phyloP scores from a whole-genome alignment of 2,113 vertebrate species.

The Casuarius casuarius region DNA sequence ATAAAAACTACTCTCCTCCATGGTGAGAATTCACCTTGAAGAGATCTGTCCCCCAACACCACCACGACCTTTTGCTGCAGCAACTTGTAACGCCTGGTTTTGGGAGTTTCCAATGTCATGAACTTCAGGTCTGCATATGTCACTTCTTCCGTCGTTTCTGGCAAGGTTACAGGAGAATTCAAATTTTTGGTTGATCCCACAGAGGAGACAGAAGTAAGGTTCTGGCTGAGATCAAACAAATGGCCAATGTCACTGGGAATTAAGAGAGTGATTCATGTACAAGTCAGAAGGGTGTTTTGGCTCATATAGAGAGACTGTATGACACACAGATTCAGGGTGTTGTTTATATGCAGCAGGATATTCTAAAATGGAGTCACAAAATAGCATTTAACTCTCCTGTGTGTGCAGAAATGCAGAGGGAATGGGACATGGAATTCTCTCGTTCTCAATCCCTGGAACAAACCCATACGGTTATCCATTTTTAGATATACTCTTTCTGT shows the following conservation, averaged over 20 bases:
- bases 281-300: background rate
- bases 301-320: background rate
- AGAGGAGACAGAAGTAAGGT: background rate
- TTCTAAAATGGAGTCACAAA: background rate
- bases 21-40: background rate
- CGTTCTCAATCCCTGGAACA: background rate
- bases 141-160: constrained; percentile 54
- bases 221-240: background rate
- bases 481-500: background rate
- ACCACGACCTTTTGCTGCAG: constrained; percentile 41
- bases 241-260: background rate
- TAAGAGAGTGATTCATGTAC: background rate
- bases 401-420: background rate
- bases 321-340: background rate
- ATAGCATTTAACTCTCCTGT: background rate
- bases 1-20: background rate
- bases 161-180: background rate
- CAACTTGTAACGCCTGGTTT: background rate
- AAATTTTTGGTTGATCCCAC: background rate
- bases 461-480: background rate
- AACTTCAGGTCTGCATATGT: constrained; percentile 48
- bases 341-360: background rate
- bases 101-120: background rate
- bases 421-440: background rate
- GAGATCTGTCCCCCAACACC: background rate